Evolutionary conservation across 1,140 invertebrate genomes (phyloP), one percentile per base, ranked within the genome.

Genomic region (Stenopsyche tienmushanensis): DNA sequence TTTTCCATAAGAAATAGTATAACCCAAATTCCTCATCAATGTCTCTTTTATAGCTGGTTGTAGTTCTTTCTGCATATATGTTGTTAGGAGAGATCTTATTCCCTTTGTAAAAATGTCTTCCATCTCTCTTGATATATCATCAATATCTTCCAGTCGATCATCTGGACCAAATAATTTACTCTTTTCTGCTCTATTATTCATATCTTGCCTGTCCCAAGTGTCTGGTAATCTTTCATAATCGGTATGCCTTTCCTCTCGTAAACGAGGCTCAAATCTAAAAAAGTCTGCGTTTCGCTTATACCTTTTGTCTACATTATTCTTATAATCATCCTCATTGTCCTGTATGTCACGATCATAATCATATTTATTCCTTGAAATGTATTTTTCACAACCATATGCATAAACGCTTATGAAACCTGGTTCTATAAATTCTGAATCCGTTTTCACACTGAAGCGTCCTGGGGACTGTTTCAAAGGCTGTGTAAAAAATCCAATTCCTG

Each of bases 11-110:
- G 90, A 92, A 65, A 92, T 84, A 1, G 90, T 91, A 72, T 92
- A 93, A 10, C 90, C 90, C 86, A 93, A 88, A 72, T 90, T 90
- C 64, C 87, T 80, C 90, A 92, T 91, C 13, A 92, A 77, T 1
- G 90, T 91, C 71, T 93, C 90, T 75, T 90, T 91, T 39, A 93
- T 90, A 21, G 90, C 90, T 13, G 90, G 88, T 74, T 93, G 88
- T 20, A 92, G 75, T 71, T 91, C 87, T 71, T 86, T 87, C 73
- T 93, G 90, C 84, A 93, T 90, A 71, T 92, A 92, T 24, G 86
- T 88, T 0, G 89, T 91, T 21, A 93, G 73, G n/a, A 91, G 80
- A 3, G 89, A 87, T 58, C 89, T 83, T 20, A 91, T 89, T 10
- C 89, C 88, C 74, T 87, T 86, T 0, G 91, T 82, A 72, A 92